phyloP scores from a whole-genome alignment of 64 coral and sea anemone genomes.

The Catalaphyllia jardinei region DNA sequence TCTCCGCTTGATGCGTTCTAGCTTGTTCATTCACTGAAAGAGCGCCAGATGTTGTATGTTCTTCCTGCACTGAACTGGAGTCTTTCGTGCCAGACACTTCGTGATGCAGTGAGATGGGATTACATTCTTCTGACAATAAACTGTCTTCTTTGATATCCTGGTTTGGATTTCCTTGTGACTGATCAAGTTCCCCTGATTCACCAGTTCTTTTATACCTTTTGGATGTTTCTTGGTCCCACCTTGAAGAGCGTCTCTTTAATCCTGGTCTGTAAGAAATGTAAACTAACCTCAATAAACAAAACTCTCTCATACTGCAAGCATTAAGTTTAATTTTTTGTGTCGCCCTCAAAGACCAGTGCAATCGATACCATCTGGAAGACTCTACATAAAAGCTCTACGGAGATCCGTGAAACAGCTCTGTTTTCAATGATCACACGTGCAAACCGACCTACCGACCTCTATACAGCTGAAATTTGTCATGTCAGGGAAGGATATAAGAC shows the following conservation, averaged over 20 bases:
- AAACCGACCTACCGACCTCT: no score
- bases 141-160: background rate
- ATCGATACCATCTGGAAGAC: no score
- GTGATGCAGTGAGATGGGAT: background rate
- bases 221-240: constrained; percentile 18
- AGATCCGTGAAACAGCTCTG: no score
- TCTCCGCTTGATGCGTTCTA: background rate
- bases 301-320: no score
- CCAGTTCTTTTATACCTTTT: background rate
- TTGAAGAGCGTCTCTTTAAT: constrained; percentile 23
- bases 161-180: background rate
- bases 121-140: background rate
- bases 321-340: no score
- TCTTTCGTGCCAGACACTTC: background rate
- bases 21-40: background rate
- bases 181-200: background rate
- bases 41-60: background rate
- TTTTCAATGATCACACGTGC: no score
- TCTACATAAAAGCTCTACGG: no score
- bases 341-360: no score
- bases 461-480: no score
- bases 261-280: background rate
- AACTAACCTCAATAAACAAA: no score
- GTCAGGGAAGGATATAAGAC: no score
- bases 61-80: background rate